A percentile compares a stretch with the other conserved stretches of the same genome.
Conservation (phyloP, 2,888 invertebrate species). For the Corbicula japonica region DNA sequence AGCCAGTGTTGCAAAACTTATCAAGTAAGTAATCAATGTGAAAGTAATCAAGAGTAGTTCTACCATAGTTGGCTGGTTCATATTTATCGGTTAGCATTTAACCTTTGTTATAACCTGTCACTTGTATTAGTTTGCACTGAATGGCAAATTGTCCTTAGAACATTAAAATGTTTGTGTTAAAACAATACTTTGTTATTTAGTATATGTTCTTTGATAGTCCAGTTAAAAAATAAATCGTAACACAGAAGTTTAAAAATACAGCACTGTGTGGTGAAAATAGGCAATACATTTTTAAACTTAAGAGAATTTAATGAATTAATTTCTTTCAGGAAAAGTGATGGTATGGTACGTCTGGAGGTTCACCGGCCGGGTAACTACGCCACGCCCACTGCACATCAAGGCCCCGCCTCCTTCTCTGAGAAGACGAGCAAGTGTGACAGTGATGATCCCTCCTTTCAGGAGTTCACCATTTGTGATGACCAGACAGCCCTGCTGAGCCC, state of each 20-base stretch:
- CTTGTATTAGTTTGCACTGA: background rate
- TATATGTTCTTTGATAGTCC: background rate
- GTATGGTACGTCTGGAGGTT: conserved; percentile 54
- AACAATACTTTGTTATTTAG: background rate
- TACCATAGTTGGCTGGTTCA: too few species aligned
- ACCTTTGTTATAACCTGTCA: background rate
- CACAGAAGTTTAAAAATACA: background rate
- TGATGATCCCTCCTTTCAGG: conserved; percentile 49
- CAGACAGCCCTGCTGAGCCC: conserved; percentile 48
- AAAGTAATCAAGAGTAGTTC: background rate
- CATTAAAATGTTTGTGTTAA: background rate
- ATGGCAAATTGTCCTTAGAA: background rate
- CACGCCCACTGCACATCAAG: conserved; percentile 24
- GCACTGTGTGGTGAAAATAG: background rate
- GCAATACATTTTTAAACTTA: background rate
- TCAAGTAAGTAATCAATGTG: conserved; percentile 78
- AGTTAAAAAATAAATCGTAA: background rate
- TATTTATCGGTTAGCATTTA: too few species aligned
- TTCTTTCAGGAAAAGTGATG: conserved; percentile 50
- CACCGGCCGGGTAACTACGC: conserved; percentile 44
- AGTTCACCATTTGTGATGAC: conserved; percentile 57
- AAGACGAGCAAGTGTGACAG: conserved; percentile 29
- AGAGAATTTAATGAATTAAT: background rate
- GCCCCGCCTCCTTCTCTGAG: background rate
- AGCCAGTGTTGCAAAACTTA: conserved; percentile 82